Conservation (phyloP, 2,113 vertebrate species). For the Malaclemys terrapin region DNA sequence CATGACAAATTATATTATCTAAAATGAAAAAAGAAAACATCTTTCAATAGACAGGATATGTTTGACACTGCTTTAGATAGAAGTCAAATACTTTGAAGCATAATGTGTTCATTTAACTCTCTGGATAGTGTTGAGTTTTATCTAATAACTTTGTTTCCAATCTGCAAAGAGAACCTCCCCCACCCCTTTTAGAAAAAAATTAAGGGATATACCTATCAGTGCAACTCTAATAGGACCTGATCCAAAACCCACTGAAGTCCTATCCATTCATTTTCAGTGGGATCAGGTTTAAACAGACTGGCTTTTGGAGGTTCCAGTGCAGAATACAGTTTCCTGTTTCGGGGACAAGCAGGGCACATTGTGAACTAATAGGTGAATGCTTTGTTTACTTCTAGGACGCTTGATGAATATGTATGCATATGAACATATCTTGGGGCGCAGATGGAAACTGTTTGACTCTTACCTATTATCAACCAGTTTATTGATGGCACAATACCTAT, state of each 20-base stretch:
- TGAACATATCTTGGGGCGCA: constrained; percentile 56
- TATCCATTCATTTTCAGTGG: background rate
- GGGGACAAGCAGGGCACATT: background rate
- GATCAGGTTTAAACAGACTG: background rate
- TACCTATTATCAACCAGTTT: constrained; percentile 53
- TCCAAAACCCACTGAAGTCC: background rate
- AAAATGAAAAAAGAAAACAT: background rate
- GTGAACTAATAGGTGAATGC: background rate
- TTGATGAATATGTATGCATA: constrained; percentile 58
- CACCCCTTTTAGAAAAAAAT: background rate
- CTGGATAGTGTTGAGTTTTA: constrained; percentile 1
- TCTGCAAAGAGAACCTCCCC: background rate
- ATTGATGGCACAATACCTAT: constrained; percentile 63
- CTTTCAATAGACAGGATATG: background rate
- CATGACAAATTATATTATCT: constrained; percentile 5
- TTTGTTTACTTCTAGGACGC: constrained; percentile 39
- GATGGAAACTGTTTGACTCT: constrained; percentile 64
- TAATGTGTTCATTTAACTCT: background rate
- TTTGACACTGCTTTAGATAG: constrained; percentile 5
- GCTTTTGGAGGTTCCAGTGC: background rate
- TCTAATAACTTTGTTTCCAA: background rate
- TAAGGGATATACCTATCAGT: background rate
- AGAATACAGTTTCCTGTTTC: background rate
- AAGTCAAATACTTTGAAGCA: background rate
- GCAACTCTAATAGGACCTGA: background rate